Conservation (phyloP, 2,888 invertebrate genomes). For the Hydriomena furcata region DNA sequence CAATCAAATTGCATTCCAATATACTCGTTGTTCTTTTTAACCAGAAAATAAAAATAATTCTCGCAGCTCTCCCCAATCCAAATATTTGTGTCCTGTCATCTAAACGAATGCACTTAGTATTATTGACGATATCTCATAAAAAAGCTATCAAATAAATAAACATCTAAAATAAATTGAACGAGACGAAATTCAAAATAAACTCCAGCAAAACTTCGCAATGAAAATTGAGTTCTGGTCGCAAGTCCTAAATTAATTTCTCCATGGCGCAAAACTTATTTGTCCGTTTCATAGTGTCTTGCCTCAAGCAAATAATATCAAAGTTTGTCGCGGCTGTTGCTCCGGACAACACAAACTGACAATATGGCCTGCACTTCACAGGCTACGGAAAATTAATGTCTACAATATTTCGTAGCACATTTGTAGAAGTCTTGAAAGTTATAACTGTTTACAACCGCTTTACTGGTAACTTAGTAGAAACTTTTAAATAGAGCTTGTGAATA, state of each 20-base stretch:
- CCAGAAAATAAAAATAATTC: no score
- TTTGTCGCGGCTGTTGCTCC: conserved; percentile 37
- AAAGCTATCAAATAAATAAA: not conserved
- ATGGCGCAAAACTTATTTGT: conserved; percentile 55
- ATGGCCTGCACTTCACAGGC: conserved; percentile 16
- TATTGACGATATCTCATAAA: no score
- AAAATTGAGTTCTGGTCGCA: conserved; percentile 19
- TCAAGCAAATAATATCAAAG: conserved; percentile 66
- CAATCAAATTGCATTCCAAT: no score
- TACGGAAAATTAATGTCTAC: conserved; percentile 2
- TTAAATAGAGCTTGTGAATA: no score
- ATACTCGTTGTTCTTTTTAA: no score
- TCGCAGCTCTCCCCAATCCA: no score
- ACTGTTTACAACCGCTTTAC: no score
- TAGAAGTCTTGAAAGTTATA: not conserved
- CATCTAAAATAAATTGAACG: not conserved
- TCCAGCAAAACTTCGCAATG: conserved; percentile 14
- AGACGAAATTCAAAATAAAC: conserved; percentile 4
- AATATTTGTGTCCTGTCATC: no score
- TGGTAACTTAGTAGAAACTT: no score
- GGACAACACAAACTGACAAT: conserved; percentile 51
- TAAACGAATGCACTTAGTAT: no score
- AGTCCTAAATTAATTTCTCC: conserved; percentile 26
- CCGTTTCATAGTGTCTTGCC: conserved; percentile 59
- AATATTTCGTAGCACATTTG: conserved; percentile 6